Evolutionary conservation across 2,797 vertebrate genomes (phyloP).

Genomic region (Cygnus olor): DNA sequence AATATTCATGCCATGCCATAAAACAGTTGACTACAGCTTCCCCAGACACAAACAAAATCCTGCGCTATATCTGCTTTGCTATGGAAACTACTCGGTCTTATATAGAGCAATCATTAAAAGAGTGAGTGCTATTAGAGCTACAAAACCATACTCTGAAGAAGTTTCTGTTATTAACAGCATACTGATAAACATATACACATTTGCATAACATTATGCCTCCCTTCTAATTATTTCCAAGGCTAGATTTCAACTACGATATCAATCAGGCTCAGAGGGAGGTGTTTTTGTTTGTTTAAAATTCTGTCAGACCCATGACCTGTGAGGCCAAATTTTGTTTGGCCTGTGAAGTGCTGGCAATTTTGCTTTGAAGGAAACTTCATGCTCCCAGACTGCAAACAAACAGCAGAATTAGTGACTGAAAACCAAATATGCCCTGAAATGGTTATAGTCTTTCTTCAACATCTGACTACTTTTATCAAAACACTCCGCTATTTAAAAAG

Average conservation of each 20-base stretch:
- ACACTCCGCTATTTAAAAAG: neutral
- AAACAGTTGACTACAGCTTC: neutral
- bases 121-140: neutral
- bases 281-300: neutral
- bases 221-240: neutral
- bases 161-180: neutral
- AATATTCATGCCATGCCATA: neutral
- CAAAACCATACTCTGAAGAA: neutral
- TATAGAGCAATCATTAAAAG: neutral
- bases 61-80: neutral
- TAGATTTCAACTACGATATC: neutral
- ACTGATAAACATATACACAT: neutral
- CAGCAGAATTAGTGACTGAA: neutral
- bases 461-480: neutral
- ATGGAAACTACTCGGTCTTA: neutral
- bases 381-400: neutral
- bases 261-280: neutral
- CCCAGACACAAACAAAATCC: neutral
- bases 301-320: neutral
- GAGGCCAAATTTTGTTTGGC: neutral
- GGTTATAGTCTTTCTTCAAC: neutral
- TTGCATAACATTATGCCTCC: neutral
- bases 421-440: neutral
- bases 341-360: neutral
- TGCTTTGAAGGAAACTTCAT: neutral